Base-by-base conservation (phyloP, 2,888 invertebrate species). In the Zootermopsis nevadensis region DNA sequence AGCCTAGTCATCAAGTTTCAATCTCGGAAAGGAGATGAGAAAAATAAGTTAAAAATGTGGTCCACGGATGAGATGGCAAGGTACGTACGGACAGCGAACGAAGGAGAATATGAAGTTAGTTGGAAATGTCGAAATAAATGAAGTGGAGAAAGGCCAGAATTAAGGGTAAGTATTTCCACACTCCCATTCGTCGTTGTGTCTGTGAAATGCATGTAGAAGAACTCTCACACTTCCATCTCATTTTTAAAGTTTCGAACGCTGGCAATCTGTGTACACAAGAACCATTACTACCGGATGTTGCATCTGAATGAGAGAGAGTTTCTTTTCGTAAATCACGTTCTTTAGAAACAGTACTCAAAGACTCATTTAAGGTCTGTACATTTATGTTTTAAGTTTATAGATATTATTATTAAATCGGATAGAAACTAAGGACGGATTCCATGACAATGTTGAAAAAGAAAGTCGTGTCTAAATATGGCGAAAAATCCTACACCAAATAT, bases 21-120 rank as follows among this genome's bases (percentile, higher is more conserved):
- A 33, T 69, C 69, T 31, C 2, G 69, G 31, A 8, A 69, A 33
- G 66, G 19, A 66, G 33, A 69, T 2, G 33, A 22, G 33, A 67
- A 69, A 69, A 69, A 33, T 69, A 69, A 69, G 69, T 69, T 69
- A 30, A 33, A 33, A 31, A 69, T 69, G 69, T 10, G 69, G 69
- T 69, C 33, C 69, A 69, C 15, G 69, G 19, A 19, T 69, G 33
- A 69, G 69, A 31, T 66, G 27, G 66, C 66, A 27, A 2, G 27
- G 19, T 69, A 19, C 69, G 69, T 31, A 33, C 33, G 33, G 15
- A 69, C 12, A 69, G 69, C 69, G 33, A 69, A 69, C 19, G 33
- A 33, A 27, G 33, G 27, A 69, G 33, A 69, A 69, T 31, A 30
- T 69, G 24, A 12, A 22, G 15, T 69, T 69, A 31, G 2, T 15